A percentile compares a stretch with the other conserved stretches of the same genome.
phyloP scores from a whole-genome alignment of 2,888 invertebrate genomes.

The Biston stratarius region DNA sequence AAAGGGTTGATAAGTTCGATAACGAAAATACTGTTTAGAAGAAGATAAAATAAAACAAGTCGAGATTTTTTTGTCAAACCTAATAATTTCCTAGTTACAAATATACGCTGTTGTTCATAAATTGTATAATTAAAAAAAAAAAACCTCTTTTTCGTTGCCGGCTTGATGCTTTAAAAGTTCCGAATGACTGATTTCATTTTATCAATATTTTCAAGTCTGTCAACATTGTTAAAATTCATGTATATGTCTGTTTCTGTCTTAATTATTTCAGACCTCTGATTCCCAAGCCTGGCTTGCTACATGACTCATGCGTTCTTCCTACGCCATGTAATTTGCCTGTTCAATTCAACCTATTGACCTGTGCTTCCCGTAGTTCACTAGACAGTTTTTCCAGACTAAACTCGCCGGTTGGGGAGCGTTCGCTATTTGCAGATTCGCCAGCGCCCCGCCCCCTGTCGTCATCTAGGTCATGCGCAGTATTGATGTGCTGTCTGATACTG shows the following conservation, averaged over 20 bases:
- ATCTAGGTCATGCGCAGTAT: slow-evolving; percentile 71
- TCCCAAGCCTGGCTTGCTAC: slow-evolving; percentile 26
- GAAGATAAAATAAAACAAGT: neutral
- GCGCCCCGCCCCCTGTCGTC: slow-evolving; percentile 64
- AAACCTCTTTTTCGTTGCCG: too few species aligned
- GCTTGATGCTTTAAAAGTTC: too few species aligned
- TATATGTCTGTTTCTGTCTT: neutral
- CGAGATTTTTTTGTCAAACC: neutral
- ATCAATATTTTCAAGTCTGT: too few species aligned
- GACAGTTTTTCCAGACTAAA: slow-evolving; percentile 51
- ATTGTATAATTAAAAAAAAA: too few species aligned
- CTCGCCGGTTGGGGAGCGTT: slow-evolving; percentile 57
- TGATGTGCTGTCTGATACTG: slow-evolving; percentile 58
- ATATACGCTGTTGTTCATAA: neutral
- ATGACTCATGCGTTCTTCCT: slow-evolving; percentile 40
- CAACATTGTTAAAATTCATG: neutral
- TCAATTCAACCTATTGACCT: slow-evolving; percentile 54
- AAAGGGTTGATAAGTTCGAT: slow-evolving; percentile 13
- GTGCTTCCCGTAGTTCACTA: slow-evolving; percentile 39
- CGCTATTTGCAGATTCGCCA: slow-evolving; percentile 59
- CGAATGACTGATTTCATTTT: too few species aligned
- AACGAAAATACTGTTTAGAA: slow-evolving; percentile 3
- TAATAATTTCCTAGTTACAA: neutral
- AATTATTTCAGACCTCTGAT: neutral
- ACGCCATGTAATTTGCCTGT: slow-evolving; percentile 49